Conservation (phyloP, 2,797 vertebrate species). For the Protonibea diacanthus region DNA sequence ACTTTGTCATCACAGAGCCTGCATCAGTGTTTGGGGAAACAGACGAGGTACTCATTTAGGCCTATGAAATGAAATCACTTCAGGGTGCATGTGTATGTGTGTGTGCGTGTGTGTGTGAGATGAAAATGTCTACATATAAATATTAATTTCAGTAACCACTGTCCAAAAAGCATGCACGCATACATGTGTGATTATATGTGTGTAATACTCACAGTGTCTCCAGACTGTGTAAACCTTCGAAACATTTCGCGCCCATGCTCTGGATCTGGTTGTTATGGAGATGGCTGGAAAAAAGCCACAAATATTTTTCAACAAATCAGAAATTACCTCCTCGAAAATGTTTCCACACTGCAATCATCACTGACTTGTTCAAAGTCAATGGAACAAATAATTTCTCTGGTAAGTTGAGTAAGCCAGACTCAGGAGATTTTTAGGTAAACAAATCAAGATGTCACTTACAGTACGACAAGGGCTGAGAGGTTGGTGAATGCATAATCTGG, state of each 20-base stretch:
- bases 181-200: conserved; percentile 13
- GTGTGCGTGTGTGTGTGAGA: background rate
- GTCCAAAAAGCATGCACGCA: background rate
- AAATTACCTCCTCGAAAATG: conserved; percentile 31
- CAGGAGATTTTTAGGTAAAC: conserved; percentile 37
- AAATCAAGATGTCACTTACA: conserved; percentile 87
- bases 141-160: conserved; percentile 2
- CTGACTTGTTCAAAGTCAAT: conserved; percentile 21
- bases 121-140: background rate
- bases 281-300: conserved; percentile 85
- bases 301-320: conserved; percentile 55
- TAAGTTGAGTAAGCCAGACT: conserved; percentile 36
- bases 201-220: conserved; percentile 95
- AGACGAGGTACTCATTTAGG: conserved; percentile 61
- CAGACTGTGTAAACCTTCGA: conserved; percentile 93
- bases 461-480: conserved; percentile 94
- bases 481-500: conserved; percentile 95
- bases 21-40: conserved; percentile 60
- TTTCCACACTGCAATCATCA: conserved; percentile 34
- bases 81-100: background rate
- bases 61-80: conserved; percentile 42
- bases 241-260: conserved; percentile 90
- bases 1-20: conserved; percentile 52
- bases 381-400: conserved; percentile 36
- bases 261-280: conserved; percentile 97